Evolutionary conservation across 2,797 vertebrate species (phyloP).

Genomic region (Mus minutoides): DNA sequence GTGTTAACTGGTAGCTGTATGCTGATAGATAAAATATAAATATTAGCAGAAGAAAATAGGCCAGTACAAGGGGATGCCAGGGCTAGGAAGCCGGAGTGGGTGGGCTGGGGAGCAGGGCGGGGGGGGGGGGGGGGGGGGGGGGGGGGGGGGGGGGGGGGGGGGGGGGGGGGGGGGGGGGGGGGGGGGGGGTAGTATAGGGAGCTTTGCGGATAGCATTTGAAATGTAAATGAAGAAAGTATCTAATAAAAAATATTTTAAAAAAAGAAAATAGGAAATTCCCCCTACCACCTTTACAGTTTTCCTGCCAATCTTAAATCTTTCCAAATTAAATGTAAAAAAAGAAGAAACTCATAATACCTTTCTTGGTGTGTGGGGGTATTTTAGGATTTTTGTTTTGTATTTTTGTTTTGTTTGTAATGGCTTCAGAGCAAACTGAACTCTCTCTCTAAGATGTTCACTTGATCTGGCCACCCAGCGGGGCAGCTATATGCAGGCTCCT

Average conservation of each 20-base stretch:
- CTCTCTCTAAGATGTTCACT: not conserved
- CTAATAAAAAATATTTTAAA: no score
- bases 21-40: not conserved
- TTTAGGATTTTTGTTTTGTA: not conserved
- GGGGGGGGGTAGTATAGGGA: no score
- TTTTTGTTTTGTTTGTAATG: not conserved
- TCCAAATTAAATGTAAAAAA: conserved; percentile 17
- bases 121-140: no score
- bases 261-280: not conserved
- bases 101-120: no score
- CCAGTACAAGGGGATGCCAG: no score
- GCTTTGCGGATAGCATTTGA: no score
- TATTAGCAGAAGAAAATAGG: not conserved
- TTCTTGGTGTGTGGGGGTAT: not conserved
- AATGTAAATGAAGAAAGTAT: no score
- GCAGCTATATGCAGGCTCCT: not conserved
- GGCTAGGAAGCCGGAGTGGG: no score
- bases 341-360: not conserved
- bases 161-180: no score
- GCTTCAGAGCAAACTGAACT: not conserved
- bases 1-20: conserved; percentile 1
- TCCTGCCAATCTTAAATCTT: not conserved
- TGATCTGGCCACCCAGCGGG: not conserved
- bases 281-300: not conserved
- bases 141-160: no score